Evolutionary conservation across 2,113 vertebrate genomes (phyloP).

Genomic region (Thamnophis sirtalis): DNA sequence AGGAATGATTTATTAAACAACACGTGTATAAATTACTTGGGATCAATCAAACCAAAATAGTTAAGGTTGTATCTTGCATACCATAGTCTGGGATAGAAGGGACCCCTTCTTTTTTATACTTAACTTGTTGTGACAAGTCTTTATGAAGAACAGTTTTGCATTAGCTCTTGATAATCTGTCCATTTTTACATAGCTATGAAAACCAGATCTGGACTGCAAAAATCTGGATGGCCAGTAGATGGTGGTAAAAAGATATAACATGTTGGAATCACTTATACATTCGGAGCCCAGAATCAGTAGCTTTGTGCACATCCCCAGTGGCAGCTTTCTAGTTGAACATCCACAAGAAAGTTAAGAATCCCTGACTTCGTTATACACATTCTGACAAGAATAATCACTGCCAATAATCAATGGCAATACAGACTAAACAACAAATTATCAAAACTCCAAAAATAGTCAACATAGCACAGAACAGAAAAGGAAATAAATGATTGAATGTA

Average conservation of each 20-base stretch:
- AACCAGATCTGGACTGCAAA: background rate
- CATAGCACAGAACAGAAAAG: background rate
- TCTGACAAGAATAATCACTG: background rate
- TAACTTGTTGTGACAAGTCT: background rate
- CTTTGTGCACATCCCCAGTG: background rate
- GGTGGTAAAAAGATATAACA: background rate
- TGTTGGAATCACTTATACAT: background rate
- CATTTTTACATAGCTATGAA: background rate
- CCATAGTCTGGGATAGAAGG: background rate
- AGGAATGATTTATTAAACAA: constrained; percentile 25
- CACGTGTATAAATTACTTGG: constrained; percentile 24
- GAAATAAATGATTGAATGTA: background rate
- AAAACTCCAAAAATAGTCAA: background rate
- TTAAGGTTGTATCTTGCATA: constrained; percentile 8
- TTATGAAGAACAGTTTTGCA: background rate
- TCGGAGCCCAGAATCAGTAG: background rate
- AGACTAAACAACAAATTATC: background rate
- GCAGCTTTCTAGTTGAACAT: background rate
- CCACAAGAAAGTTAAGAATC: background rate
- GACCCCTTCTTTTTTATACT: background rate
- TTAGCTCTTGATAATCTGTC: background rate
- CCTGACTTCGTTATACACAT: background rate
- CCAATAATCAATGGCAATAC: background rate
- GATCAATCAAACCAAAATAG: constrained; percentile 18
- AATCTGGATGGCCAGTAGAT: background rate